These are phyloP conservation scores for Ellobius talpinus DNA, from an alignment of 2,113 vertebrate species.

Conservation along the genomic window DNA sequence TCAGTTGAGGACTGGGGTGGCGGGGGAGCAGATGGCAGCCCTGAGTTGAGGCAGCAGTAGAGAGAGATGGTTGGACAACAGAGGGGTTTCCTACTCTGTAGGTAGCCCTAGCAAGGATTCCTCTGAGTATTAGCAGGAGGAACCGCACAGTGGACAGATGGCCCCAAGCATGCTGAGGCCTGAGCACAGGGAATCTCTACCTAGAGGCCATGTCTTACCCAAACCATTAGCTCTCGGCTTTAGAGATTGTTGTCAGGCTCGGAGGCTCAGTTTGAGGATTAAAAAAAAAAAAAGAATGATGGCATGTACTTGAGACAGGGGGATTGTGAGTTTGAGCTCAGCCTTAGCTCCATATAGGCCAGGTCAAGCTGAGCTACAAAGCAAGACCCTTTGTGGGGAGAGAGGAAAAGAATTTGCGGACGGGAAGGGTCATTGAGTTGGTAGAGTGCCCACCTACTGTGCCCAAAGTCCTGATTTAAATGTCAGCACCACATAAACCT, in stretches of 20 bases:
- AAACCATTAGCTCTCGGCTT: neutral
- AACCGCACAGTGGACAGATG: neutral
- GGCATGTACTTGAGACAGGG: neutral
- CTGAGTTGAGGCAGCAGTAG: neutral
- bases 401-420: neutral
- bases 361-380: no score
- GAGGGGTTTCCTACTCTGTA: neutral
- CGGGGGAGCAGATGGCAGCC: neutral
- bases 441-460: neutral
- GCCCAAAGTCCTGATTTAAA: neutral
- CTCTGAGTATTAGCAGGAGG: neutral
- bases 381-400: neutral
- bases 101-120: neutral
- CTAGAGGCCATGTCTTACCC: neutral
- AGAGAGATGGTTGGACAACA: neutral
- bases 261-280: neutral
- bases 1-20: neutral
- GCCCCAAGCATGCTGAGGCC: neutral
- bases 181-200: neutral
- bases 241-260: neutral
- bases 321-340: neutral
- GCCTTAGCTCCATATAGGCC: no score
- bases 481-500: no score
- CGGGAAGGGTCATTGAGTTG: neutral
- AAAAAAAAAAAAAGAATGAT: neutral